Base-by-base conservation (phyloP, 2,888 invertebrate species). In the Campopleginae sp. region DNA sequence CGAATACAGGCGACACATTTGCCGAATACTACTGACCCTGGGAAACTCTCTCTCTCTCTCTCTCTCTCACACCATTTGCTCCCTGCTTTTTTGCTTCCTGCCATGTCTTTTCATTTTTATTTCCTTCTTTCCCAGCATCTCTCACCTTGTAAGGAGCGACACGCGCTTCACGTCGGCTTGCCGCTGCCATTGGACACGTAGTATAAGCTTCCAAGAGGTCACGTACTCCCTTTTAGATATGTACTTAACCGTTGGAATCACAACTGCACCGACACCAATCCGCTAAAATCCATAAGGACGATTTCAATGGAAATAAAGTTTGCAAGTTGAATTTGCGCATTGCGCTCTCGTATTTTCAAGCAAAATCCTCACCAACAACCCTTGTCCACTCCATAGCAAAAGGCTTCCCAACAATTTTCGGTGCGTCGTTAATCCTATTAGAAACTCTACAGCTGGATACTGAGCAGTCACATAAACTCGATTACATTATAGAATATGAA, bases 41-140 rank as follows among this genome's bases (percentile, higher is more conserved):
- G 71, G 51, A 51, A 74, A 66, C 89, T 87, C 27, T 82, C 78
- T 80, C 54, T 48, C 46, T 48, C 46, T 48, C 42, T 42, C 42
- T 42, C 42, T 42, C 42, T 42, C 17, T 48, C 48, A 44, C 38
- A 31, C 10, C 58, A 66, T 81, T 68, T 77, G 14, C 48, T 27
- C 33, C 33, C 17, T 68, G 58, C 23, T 48, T n/a, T 71, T 44
- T 74, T 63, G 46, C 71, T 44, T 51, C 17, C 27, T 48, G 19
- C 10, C 12, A 23, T 58, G 27, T 68, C 27, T 44, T 46, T 46
- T 44, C 44, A 44, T 27, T 44, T 42, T 19, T 66, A 44, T 27
- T 31, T 27, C 31, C n/a, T 72, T 63, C 79, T 27, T 31, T 31
- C 6, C 23, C 51, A n/a, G n/a, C 23, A 17, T 33, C 66, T 61